Percentiles rank a stretch among this genome's conserved stretches.
phyloP scores from a whole-genome alignment of 1,140 invertebrate genomes.

The Tenebrio molitor region DNA sequence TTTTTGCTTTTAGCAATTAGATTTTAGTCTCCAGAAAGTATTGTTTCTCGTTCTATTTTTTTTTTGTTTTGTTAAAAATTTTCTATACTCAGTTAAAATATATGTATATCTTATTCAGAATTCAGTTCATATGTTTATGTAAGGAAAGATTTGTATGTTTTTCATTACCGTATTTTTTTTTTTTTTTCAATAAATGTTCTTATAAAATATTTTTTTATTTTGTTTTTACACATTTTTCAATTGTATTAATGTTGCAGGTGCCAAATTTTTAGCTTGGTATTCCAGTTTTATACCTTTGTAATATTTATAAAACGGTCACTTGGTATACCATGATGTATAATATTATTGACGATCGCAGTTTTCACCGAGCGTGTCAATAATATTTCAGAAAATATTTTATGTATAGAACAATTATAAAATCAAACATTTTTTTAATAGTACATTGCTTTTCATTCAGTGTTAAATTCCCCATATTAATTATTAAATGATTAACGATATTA shows the following conservation, averaged over 20 bases:
- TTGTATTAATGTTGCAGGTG: constrained; percentile 50
- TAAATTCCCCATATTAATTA: constrained; percentile 30
- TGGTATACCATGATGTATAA: constrained; percentile 43
- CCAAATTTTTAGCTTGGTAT: constrained; percentile 55
- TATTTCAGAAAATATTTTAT: constrained; percentile 42
- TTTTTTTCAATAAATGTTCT: constrained; percentile 60
- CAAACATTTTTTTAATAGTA: constrained; percentile 50
- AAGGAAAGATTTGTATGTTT: constrained; percentile 56
- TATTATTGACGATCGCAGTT: constrained; percentile 46
- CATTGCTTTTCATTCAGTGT: constrained; percentile 43
- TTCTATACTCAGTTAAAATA: constrained; percentile 52
- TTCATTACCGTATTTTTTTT: constrained; percentile 59
- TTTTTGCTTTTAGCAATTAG: constrained; percentile 36
- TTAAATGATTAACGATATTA: no score
- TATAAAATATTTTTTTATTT: constrained; percentile 49
- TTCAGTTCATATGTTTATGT: constrained; percentile 54
- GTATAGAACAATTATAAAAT: constrained; percentile 46
- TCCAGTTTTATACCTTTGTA: constrained; percentile 52
- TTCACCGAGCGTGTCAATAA: constrained; percentile 41
- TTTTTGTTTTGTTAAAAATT: constrained; percentile 43
- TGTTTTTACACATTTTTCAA: constrained; percentile 25
- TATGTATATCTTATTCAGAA: constrained; percentile 51
- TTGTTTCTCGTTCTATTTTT: constrained; percentile 29
- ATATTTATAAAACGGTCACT: constrained; percentile 49
- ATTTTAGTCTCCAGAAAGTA: constrained; percentile 18